Conservation (phyloP, 2,888 invertebrate species). For the Glaucopsyche alexis region DNA sequence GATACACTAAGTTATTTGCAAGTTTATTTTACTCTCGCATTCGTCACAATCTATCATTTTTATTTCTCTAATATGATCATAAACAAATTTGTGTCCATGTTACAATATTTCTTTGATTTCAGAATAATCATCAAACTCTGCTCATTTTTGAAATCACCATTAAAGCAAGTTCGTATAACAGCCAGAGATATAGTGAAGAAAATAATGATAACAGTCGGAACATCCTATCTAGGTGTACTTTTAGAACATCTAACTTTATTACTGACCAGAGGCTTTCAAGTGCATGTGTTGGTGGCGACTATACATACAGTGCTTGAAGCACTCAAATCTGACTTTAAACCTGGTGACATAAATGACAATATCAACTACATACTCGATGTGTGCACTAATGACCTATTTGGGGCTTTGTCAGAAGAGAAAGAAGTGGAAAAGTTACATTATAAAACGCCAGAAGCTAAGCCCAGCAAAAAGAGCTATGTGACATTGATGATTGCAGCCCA, state of each 20-base stretch:
- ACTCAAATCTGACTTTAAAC: slow-evolving; percentile 84
- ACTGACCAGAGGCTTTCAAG: slow-evolving; percentile 93
- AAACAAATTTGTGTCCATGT: too few species aligned
- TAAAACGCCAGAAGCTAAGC: slow-evolving; percentile 90
- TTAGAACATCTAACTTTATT: slow-evolving; percentile 89
- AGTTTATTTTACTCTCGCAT: too few species aligned
- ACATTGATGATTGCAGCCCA: slow-evolving; percentile 90
- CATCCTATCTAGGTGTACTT: slow-evolving; percentile 87
- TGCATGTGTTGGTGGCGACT: slow-evolving; percentile 95
- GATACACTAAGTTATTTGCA: background rate
- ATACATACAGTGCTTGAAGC: slow-evolving; percentile 90
- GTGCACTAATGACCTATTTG: slow-evolving; percentile 93
- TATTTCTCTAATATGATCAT: too few species aligned
- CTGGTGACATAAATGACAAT: slow-evolving; percentile 89
- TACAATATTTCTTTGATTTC: slow-evolving; percentile 46
- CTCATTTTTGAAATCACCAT: slow-evolving; percentile 92
- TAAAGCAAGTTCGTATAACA: slow-evolving; percentile 90
- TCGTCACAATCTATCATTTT: too few species aligned
- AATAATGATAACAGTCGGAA: slow-evolving; percentile 92
- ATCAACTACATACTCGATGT: slow-evolving; percentile 89
- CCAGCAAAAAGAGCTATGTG: slow-evolving; percentile 91
- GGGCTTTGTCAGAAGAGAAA: slow-evolving; percentile 93
- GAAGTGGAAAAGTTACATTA: slow-evolving; percentile 90
- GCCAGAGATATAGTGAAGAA: slow-evolving; percentile 96
- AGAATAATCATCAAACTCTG: slow-evolving; percentile 93